Evolutionary conservation across 2,888 invertebrate species (phyloP), one percentile per base, ranked within the genome.

Genomic region (Cybosia mesomella): DNA sequence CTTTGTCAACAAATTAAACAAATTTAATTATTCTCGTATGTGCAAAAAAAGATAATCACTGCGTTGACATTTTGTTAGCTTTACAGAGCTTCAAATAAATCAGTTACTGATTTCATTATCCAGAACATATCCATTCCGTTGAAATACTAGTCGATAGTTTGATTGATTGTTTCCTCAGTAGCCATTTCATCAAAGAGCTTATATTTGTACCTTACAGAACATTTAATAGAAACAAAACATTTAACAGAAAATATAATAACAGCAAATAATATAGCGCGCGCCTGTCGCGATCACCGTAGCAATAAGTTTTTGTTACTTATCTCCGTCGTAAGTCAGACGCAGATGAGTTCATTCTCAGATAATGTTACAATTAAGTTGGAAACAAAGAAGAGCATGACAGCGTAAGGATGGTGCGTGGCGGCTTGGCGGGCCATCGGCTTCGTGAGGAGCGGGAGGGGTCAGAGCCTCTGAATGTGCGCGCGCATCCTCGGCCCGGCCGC

Each of bases 401-500:
- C 80, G 79, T 80, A 84, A 85, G 84, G 81, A 79, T 79, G 81
- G 83, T 83, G 86, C 80, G 83, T 85, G 85, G 83, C 72, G 74
- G 76, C 74, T 82, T 83, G 84, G 83, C 83, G 83, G 84, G 76
- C 71, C 67, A 72, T 77, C 80, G 72, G 79, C 77, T 83, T 83
- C 83, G 81, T 68, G 80, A 70, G 81, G 79, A 77, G 81, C 80
- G 76, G 75, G 69, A 70, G 79, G 83, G 82, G 83, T 71, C 73
- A 68, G 77, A 79, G 83, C 81, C 75, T 75, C 67, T 63, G 65
- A 64, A 59, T 64, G 70, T 91, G 93, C 93, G 94, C 93, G 85
- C 91, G 91, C 92, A 91, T 69, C 80, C 85, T 76, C 83, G 83
- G 83, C 91, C 92, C 89, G 92, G 92, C 89, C 89, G 85, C 80